Percentiles rank a stretch among this genome's conserved stretches.
Conservation (phyloP, 2,113 vertebrate genomes). For the Abramis brama region DNA sequence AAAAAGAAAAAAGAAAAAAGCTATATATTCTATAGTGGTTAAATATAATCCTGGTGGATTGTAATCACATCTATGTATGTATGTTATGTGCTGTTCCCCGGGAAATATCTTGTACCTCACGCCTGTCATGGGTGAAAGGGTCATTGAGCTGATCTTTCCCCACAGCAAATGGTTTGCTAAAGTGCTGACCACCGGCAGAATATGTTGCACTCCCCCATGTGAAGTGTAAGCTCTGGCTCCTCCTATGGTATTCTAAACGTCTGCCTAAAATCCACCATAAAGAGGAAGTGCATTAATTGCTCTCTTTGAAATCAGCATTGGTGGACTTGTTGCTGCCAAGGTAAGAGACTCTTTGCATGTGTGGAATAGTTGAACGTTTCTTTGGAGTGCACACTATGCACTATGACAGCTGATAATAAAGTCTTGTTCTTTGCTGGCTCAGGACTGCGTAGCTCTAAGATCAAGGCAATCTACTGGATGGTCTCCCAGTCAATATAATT, state of each 20-base stretch:
- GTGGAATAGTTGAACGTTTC: background rate
- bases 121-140: background rate
- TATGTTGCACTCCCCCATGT: slow-evolving; percentile 16
- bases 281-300: slow-evolving; percentile 36
- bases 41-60: background rate
- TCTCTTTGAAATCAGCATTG: slow-evolving; percentile 22
- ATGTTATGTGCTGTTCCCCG: background rate
- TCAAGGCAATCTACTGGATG: background rate
- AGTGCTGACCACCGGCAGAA: slow-evolving; percentile 24
- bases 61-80: background rate
- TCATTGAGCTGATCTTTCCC: background rate
- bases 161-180: slow-evolving; percentile 34
- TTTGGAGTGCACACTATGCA: background rate
- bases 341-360: slow-evolving; percentile 41
- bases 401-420: slow-evolving; percentile 1
- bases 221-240: slow-evolving; percentile 25
- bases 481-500: slow-evolving; percentile 10
- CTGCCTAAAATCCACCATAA: slow-evolving; percentile 41
- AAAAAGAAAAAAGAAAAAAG: background rate
- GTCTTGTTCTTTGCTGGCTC: slow-evolving; percentile 8
- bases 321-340: slow-evolving; percentile 35
- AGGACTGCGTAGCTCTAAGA: background rate
- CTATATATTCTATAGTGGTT: background rate
- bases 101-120: background rate
- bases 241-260: slow-evolving; percentile 42